Base-by-base conservation (phyloP, 2,888 invertebrate species). In the Cerastoderma edule region DNA sequence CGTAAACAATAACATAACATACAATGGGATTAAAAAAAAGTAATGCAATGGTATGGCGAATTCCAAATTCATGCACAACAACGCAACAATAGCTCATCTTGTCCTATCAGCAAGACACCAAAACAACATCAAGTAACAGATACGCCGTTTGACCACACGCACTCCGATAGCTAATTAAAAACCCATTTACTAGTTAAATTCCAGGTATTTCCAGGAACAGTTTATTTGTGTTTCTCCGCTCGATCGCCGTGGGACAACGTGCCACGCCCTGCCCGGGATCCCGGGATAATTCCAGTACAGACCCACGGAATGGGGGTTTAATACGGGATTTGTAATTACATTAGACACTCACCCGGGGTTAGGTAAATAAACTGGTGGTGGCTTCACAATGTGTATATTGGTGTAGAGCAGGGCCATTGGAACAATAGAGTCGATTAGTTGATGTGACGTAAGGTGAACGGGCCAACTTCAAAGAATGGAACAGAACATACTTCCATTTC, bases 191-290 rank as follows among this genome's bases (percentile, higher is more conserved):
- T 60, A 22, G 27, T 60, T 33, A 60, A 39, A 60, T 39, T 24
- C 60, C 60, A 60, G 60, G 39, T 39, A 60, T 60, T 39, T 60
- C 8, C 33, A n/a, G 19, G n/a, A 2, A 22, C 39, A 5, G 60
- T 60, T 60, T 60, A 60, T 60, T 60, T 60, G n/a, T 39, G 27
- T 60, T 60, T 32, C 60, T 24, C 16, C 22, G 24, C 60, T 39
- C 35, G n/a, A 39, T 39, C 60, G 33, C 60, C 19, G 22, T 60
- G 39, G 60, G 60, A 39, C 60, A 39, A 60, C 60, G 39, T 60
- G 60, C 19, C 60, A 60, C 33, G 22, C 22, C 39, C n/a, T 4
- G 39, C 3, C 60, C 32, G 56, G 32, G 6, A 6, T 13, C 22
- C 6, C 22, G 22, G 50, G 50, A 50, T 39, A 39, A 13, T 39